Percentiles rank a stretch among this genome's conserved stretches.
phyloP scores from a whole-genome alignment of 2,888 invertebrate species.

The Diplolepis rosae region DNA sequence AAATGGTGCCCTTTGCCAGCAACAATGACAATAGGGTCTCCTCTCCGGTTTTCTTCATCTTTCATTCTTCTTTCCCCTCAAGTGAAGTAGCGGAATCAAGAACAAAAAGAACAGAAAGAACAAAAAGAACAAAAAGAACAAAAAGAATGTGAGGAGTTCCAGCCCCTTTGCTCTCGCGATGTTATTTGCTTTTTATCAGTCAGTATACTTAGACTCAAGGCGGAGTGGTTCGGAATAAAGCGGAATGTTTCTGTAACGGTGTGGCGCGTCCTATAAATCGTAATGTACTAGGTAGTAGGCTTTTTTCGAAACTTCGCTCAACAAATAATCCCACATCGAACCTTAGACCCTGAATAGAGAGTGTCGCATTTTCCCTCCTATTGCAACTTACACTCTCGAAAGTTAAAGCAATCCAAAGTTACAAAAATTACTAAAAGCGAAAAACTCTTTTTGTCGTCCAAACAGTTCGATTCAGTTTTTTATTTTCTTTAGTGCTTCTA shows the following conservation, averaged over 20 bases:
- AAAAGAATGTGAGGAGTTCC: constrained; percentile 48
- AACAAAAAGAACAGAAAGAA: too few species aligned
- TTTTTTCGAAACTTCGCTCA: constrained; percentile 29
- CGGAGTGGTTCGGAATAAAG: too few species aligned
- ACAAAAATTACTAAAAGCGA: constrained; percentile 24
- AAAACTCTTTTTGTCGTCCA: constrained; percentile 19
- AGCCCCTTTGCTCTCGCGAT: constrained; percentile 25
- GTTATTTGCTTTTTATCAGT: constrained; percentile 30
- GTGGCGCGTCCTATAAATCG: constrained; percentile 25
- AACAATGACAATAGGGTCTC: constrained; percentile 36
- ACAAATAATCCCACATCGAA: constrained; percentile 30
- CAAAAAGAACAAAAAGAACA: too few species aligned
- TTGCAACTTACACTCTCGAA: constrained; percentile 29
- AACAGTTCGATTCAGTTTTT: constrained; percentile 18
- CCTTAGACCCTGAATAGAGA: constrained; percentile 15
- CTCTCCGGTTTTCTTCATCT: constrained; percentile 30
- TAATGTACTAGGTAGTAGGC: constrained; percentile 23
- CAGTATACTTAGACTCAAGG: constrained; percentile 24
- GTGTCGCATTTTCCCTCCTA: constrained; percentile 28
- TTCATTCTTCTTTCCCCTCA: constrained; percentile 41
- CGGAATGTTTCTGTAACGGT: constrained; percentile 22
- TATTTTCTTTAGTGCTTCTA: background rate
- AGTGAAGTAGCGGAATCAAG: constrained; percentile 38
- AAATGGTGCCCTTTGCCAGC: constrained; percentile 41
- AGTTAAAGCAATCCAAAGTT: constrained; percentile 25